These are phyloP conservation scores for Alentia gelatinosa DNA, from an alignment of 2,888 invertebrate species.

Conservation along the genomic window DNA sequence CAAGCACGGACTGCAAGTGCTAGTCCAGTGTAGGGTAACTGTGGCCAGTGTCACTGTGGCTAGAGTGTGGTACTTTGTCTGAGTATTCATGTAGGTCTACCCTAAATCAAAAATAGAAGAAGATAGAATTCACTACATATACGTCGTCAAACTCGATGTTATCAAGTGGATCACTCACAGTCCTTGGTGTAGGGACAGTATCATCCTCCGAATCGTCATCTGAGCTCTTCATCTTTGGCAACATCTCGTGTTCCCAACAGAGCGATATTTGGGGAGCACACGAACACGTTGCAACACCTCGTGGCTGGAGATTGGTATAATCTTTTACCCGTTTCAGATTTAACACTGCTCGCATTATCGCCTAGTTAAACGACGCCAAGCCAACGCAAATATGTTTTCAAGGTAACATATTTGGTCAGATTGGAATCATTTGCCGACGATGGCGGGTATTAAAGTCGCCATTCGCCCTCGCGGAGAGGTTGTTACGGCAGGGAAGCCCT, in stretches of 20 bases:
- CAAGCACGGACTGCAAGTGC: no score
- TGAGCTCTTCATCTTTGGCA: neutral
- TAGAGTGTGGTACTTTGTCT: no score
- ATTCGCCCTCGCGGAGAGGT: constrained; percentile 38
- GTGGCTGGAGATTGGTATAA: neutral
- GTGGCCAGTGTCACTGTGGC: no score
- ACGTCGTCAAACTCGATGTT: no score
- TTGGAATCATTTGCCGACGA: neutral
- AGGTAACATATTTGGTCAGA: constrained; percentile 27
- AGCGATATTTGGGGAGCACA: neutral
- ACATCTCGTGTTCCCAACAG: neutral
- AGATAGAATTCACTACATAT: no score
- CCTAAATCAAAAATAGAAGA: no score
- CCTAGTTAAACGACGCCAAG: constrained; percentile 12
- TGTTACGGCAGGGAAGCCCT: neutral
- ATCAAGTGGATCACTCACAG: neutral
- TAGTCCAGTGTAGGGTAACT: no score
- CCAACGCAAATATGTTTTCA: constrained; percentile 2
- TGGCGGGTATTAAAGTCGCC: neutral
- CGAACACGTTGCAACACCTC: neutral
- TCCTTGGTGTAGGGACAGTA: neutral
- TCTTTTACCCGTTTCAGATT: neutral
- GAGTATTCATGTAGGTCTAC: no score
- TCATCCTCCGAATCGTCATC: neutral
- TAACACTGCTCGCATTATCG: constrained; percentile 37